phyloP scores from a whole-genome alignment of 2,888 invertebrate species.

The Brachyptera risi region DNA sequence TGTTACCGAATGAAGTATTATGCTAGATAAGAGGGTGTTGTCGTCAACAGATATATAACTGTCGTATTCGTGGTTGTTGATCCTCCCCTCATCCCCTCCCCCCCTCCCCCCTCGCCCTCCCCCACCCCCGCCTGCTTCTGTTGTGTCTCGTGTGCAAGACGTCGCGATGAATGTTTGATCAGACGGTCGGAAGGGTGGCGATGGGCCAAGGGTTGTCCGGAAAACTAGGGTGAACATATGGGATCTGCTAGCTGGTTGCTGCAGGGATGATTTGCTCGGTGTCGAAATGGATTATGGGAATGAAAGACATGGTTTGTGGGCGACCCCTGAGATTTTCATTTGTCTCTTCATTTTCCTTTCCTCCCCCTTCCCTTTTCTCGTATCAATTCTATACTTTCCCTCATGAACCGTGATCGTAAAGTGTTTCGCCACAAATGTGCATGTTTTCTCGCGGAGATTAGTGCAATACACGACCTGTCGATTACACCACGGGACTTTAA shows the following conservation, averaged over 20 bases:
- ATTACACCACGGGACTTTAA: no score
- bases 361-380: neutral
- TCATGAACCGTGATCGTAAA: neutral
- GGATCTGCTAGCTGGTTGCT: neutral
- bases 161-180: conserved; percentile 10
- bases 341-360: neutral
- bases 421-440: conserved; percentile 6
- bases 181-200: neutral
- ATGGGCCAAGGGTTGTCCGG: neutral
- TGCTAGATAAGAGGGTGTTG: neutral
- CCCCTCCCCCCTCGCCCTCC: neutral
- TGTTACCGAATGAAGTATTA: no score
- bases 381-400: neutral
- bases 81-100: neutral
- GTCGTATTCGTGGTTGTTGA: no score
- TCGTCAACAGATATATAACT: neutral
- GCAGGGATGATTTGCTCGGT: neutral
- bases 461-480: neutral
- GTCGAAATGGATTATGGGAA: neutral
- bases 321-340: neutral
- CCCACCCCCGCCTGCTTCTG: neutral
- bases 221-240: neutral
- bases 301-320: neutral
- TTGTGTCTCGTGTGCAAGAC: no score
- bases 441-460: conserved; percentile 15